Base-by-base conservation (phyloP, 2,797 vertebrate species). In the Enteromius paludinosus region DNA sequence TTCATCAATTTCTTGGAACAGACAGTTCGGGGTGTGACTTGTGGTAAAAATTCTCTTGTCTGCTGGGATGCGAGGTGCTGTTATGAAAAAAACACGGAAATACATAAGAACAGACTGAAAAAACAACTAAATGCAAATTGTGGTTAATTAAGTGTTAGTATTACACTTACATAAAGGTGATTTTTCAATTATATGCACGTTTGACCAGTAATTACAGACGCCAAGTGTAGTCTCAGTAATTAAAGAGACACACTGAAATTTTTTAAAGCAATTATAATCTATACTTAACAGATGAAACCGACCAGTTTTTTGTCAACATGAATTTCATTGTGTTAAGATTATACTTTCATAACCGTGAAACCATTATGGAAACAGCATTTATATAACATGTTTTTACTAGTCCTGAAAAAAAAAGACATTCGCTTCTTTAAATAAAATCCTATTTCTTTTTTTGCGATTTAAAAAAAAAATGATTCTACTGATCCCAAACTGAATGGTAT, bases 1-100 rank as follows among this genome's bases (percentile, higher is more conserved):
- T 90, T 96, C 95, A 84, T 96, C 95, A 86, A 94, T 91, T 85
- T 96, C 96, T 86, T 96, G 94, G 89, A 96, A 96, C 83, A 96
- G 86, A 86, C 95, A 96, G 81, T 90, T 93, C 43, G 95, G 94
- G 6, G 92, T 94, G 83, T 96, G 95, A 82, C 93, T 95, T 41
- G 95, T 95, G 73, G 95, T 96, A 88, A 96, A 96, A 87, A 96
- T 94, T 84, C 93, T 93, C 88, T 96, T 96, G 85, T 95, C 93
- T 47, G 89, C 88, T n/a, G 94, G 95, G 85, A 96, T 96, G 87
- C 90, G 92, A 86, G 95, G 95, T 82, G 94, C 95, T 95, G 89
- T 77, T 23, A 38, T 28, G 15, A 72, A 43, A 15, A 45, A 76
- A 79, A 17, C 30, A 74, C n/a, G 6, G 17, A 35, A 10, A 10